Evolutionary conservation across 2,113 vertebrate genomes (phyloP), one percentile per base, ranked within the genome.

Genomic region (Mastomys coucha): DNA sequence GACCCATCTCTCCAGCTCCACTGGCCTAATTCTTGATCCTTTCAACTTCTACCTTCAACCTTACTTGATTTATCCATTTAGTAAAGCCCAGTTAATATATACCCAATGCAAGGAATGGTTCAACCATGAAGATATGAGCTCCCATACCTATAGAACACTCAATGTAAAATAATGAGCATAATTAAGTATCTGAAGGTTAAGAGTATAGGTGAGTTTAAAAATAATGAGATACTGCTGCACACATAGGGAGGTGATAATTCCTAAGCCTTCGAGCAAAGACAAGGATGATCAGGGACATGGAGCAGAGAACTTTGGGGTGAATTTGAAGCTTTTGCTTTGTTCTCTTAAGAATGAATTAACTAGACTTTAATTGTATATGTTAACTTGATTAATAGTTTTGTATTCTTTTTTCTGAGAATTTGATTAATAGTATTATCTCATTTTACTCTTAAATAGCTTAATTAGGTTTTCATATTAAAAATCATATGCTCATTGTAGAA

Each of bases 401-500:
- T 88, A 69, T 88, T 58, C 24, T 31, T 1, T 88, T 60, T 90
- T 51, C 31, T n/a, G 13, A 22, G 31, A 16, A 4, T 9, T 67
- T 72, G 14, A 89, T 94, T 70, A 85, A 28, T 88, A 77, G 85
- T 42, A 81, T 84, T 33, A 90, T 17, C 58, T 77, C 33, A 56
- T 93, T 94, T 89, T 78, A 56, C 5, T 91, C 51, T 85, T 85
- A 93, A 90, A 91, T 72, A 31, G 42, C 31, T 75, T 73, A 69
- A 56, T 91, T 88, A 8, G 58, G 31, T 26, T 96, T 96, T 72
- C 69, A 60, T 95, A 93, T 87, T 60, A 96, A 93, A 82, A 91
- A 91, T 93, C 84, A 67, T 33, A 81, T 85, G 45, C 4, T 96
- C n/a, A 63, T 26, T 65, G n/a, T 36, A 75, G 60, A 95, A 77